Base-by-base conservation (phyloP, 2,888 invertebrate species). In the Erpobdella octoculata region DNA sequence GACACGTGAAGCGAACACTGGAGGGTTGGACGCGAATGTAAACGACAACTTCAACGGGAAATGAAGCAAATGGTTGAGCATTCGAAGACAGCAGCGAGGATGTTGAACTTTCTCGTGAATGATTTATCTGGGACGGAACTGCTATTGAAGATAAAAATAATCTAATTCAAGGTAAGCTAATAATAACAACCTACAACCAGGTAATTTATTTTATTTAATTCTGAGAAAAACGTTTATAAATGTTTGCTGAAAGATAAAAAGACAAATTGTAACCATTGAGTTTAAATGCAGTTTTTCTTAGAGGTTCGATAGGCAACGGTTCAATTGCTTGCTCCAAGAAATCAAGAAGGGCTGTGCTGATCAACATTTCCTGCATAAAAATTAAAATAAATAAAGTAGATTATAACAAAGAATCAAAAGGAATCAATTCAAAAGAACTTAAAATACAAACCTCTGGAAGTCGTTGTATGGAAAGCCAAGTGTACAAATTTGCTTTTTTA, bases 391-490 rank as follows among this genome's bases (percentile, higher is more conserved):
- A 41, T 12, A 41, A 18, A 12, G 6, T 9, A 69, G 36, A 35
- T 28, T 35, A 70, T 70, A 18, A 61, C 31, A 25, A 36, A 31
- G 21, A 31, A 61, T 21, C 9, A 70, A 31, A 66, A 62, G 21
- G 2, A 21, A 70, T 5, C 3, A 9, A 18, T n/a, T 53, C 25
- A 61, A 70, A 70, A 36, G 58, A n/a, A 0, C 41, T 18, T 35
- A 15, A 62, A 38, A 53, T 3, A 37, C 69, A 72, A 71, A 82
- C 82, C 79, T 83, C 94, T 0, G 97, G 96, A 78, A 97, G 92
- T 84, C 97, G 94, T 84, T 97, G 94, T 75, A 98, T 85, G 1
- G 94, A 95, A 87, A 95, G 90, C 92, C 95, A 96, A 90, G 86
- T 93, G 91, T 76, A 97, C 85, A 85, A 75, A 91, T 91, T 72